Conservation (phyloP, 2,888 invertebrate genomes). For the Conistra vaccinii region DNA sequence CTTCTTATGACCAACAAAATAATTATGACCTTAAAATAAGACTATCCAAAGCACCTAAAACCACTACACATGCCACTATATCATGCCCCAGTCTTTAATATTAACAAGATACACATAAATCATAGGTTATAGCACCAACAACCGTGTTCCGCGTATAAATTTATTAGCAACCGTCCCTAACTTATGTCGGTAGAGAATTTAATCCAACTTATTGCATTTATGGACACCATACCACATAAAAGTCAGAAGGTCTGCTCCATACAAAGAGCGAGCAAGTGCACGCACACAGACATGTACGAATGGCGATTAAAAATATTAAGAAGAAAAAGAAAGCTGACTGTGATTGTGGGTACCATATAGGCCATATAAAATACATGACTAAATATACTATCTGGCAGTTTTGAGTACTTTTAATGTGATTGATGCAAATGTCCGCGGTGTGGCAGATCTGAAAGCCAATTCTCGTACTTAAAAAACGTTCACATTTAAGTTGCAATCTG, state of each 20-base stretch:
- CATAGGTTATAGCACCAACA: constrained; percentile 65
- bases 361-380: too few species aligned
- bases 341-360: not conserved
- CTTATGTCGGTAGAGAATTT: constrained; percentile 69
- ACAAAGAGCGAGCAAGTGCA: rapidly evolving
- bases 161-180: constrained; percentile 69
- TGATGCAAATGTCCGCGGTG: not conserved
- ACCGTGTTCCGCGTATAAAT: constrained; percentile 70
- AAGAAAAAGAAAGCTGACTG: too few species aligned
- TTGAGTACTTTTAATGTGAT: not conserved
- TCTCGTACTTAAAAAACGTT: too few species aligned
- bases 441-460: too few species aligned
- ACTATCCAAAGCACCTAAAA: not conserved
- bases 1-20: not conserved
- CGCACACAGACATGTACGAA: not conserved
- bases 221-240: constrained; percentile 3
- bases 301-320: not conserved
- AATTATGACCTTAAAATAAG: not conserved
- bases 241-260: not conserved
- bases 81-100: constrained; percentile 63
- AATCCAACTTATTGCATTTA: constrained; percentile 78
- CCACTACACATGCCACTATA: constrained; percentile 54
- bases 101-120: constrained; percentile 66
- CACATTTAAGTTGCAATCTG: too few species aligned
- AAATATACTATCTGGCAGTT: too few species aligned